Conservation (phyloP, 2,888 invertebrate species). For the Acheta domesticus region DNA sequence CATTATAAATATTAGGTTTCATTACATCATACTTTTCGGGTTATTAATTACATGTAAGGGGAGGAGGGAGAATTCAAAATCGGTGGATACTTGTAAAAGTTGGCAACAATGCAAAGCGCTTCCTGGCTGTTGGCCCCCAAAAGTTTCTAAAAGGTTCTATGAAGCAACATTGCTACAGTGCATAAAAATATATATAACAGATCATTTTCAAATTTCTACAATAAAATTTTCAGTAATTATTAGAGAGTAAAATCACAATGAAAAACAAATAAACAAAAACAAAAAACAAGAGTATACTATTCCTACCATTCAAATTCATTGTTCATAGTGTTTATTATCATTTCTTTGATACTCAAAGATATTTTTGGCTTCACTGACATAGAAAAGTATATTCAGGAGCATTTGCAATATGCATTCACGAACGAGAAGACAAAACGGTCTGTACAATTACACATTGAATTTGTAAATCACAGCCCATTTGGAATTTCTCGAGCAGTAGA, state of each 20-base stretch:
- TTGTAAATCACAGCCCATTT: constrained; percentile 75
- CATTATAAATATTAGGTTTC: constrained; percentile 35
- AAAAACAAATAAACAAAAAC: not conserved
- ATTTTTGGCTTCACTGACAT: constrained; percentile 18
- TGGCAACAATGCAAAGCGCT: constrained; percentile 33
- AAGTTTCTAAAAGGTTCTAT: constrained; percentile 5
- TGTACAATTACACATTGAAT: constrained; percentile 54
- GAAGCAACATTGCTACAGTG: constrained; percentile 18
- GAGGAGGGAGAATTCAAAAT: constrained; percentile 32
- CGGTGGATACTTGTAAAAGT: constrained; percentile 37
- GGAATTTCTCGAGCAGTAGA: constrained; percentile 59
- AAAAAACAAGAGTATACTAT: constrained; percentile 18
- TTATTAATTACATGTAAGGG: constrained; percentile 31
- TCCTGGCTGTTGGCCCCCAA: constrained; percentile 35
- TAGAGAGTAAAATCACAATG: constrained; percentile 4
- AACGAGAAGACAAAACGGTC: constrained; percentile 51
- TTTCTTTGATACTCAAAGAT: constrained; percentile 1
- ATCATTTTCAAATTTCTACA: constrained; percentile 25
- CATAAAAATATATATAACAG: constrained; percentile 23
- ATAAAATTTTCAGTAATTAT: constrained; percentile 20
- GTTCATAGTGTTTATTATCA: constrained; percentile 8
- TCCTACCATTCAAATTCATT: not conserved
- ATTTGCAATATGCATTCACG: not conserved
- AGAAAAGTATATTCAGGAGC: constrained; percentile 2
- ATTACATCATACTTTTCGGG: constrained; percentile 30